Conservation (phyloP, 2,113 vertebrate species). For the Pimephales promelas region DNA sequence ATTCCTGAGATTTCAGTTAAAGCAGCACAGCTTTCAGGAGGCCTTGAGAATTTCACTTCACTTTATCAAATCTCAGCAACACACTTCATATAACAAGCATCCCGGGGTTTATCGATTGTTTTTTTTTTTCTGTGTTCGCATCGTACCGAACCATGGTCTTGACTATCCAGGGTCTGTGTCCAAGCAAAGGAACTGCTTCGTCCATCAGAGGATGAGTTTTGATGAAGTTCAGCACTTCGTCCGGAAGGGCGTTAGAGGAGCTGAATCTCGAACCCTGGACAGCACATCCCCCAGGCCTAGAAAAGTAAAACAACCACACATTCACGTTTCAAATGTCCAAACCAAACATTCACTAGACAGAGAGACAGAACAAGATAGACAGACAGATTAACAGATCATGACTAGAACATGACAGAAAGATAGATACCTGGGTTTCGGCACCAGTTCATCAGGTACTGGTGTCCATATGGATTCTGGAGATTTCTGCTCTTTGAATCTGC, state of each 20-base stretch:
- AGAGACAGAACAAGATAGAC: neutral
- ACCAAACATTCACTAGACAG: neutral
- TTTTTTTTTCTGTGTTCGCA: no score
- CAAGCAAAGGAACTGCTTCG: constrained; percentile 88
- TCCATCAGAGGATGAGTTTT: constrained; percentile 97
- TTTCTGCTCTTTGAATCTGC: constrained; percentile 96
- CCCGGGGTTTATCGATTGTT: neutral
- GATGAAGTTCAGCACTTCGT: constrained; percentile 94
- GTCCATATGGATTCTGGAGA: constrained; percentile 96
- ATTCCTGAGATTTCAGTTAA: neutral
- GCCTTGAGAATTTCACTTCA: neutral
- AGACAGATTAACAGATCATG: neutral
- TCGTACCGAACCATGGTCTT: constrained; percentile 90
- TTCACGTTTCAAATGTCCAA: neutral
- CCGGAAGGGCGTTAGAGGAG: constrained; percentile 89
- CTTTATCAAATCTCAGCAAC: neutral
- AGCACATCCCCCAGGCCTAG: constrained; percentile 90
- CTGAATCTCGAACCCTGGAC: constrained; percentile 87
- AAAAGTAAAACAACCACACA: neutral
- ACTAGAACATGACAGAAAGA: neutral
- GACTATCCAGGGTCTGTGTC: constrained; percentile 90
- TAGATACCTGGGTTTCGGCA: constrained; percentile 89
- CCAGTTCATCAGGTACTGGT: constrained; percentile 88
- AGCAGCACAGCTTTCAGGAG: constrained; percentile 11
- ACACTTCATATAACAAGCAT: neutral